Evolutionary conservation across 2,113 vertebrate genomes (phyloP).

Genomic region (Psilopogon haemacephalus): DNA sequence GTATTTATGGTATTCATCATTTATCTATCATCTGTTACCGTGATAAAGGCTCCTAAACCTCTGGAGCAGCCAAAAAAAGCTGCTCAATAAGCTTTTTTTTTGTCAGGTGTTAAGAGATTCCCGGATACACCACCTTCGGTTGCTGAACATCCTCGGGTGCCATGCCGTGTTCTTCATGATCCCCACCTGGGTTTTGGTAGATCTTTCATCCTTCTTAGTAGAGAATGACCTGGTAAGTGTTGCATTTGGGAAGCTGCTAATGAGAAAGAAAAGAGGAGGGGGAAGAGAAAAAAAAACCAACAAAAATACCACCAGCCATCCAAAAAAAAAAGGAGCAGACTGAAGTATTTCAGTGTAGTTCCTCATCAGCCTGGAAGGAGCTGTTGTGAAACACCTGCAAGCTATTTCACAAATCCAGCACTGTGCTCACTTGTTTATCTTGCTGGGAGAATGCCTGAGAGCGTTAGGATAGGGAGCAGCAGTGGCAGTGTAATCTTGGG

Average conservation of each 20-base stretch:
- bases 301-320: rapidly evolving
- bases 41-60: background rate
- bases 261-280: background rate
- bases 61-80: background rate
- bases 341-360: background rate
- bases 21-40: background rate
- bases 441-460: rapidly evolving
- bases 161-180: slow-evolving; percentile 96
- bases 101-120: slow-evolving; percentile 92
- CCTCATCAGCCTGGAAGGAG: background rate
- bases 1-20: background rate
- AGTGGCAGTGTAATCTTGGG: rapidly evolving
- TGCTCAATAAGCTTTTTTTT: background rate
- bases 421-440: background rate
- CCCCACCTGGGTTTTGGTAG: slow-evolving; percentile 94
- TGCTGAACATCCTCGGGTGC: slow-evolving; percentile 94
- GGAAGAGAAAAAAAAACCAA: background rate
- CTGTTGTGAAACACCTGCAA: slow-evolving; percentile 1
- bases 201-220: slow-evolving; percentile 92
- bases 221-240: slow-evolving; percentile 91
- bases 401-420: background rate
- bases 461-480: background rate
- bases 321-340: background rate
- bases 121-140: slow-evolving; percentile 88
- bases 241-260: background rate